A percentile compares a stretch with the other conserved stretches of the same genome.
Conservation (phyloP, 2,797 vertebrate species). For the Sebastes elongatus region DNA sequence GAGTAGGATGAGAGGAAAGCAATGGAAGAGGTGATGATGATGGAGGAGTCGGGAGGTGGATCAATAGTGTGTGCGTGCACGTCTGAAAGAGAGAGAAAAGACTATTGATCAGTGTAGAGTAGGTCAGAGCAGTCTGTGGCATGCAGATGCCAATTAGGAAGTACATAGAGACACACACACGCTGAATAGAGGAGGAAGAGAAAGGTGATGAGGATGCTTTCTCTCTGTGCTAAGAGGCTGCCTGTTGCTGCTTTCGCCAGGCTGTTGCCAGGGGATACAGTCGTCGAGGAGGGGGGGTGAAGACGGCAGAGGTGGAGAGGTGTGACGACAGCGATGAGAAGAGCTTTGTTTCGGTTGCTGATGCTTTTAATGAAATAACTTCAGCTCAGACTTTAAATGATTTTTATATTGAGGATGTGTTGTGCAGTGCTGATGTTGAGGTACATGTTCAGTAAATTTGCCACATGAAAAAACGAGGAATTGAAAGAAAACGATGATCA, state of each 20-base stretch:
- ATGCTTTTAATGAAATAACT: slow-evolving; percentile 13
- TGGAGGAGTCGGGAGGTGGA: neutral
- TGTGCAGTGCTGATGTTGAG: neutral
- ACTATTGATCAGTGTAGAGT: slow-evolving; percentile 29
- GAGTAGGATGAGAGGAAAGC: neutral
- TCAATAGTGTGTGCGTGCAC: slow-evolving; percentile 1
- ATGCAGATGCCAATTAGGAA: too few species aligned
- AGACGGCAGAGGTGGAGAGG: slow-evolving; percentile 28
- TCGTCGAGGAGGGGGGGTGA: slow-evolving; percentile 1
- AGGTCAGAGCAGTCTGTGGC: slow-evolving; percentile 12
- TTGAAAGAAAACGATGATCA: neutral
- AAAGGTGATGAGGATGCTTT: slow-evolving; percentile 10
- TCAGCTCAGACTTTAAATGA: neutral
- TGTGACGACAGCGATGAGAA: slow-evolving; percentile 48
- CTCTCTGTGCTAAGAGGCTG: slow-evolving; percentile 29
- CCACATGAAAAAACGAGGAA: neutral
- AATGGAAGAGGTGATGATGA: slow-evolving; percentile 17
- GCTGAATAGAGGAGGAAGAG: neutral
- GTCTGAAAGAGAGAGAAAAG: slow-evolving; percentile 12
- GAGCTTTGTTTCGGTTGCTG: slow-evolving; percentile 12
- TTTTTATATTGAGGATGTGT: neutral
- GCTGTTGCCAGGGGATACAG: slow-evolving; percentile 77
- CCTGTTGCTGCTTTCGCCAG: slow-evolving; percentile 65
- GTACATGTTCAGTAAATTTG: neutral
- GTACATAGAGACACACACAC: too few species aligned